Base-by-base conservation (phyloP, 1,140 invertebrate species). In the Globodera ellingtonae region DNA sequence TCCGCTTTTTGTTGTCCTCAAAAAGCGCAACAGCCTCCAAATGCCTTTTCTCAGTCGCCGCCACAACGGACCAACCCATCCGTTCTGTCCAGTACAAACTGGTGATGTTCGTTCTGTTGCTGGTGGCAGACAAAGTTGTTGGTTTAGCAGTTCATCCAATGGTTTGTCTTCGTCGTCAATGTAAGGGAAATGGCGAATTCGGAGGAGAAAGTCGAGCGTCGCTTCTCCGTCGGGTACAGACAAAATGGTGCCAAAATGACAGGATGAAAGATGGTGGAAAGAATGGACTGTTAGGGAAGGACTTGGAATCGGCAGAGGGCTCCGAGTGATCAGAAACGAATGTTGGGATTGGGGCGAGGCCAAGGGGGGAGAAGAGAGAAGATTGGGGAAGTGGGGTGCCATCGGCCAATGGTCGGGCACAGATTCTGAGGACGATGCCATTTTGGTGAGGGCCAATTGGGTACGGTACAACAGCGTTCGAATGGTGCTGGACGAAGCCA, bases 111-210 rank as follows among this genome's bases (percentile, higher is more conserved):
- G 24, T 47, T 70, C 9, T 24, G 21, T 21, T 70, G 35, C 67
- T 47, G 35, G 24, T 44, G 21, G 24, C 21, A 47, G 6, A 10
- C 13, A 15, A 13, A 65, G 3, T 65, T 35, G n/a, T 10, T 6
- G 21, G 5, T 47, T 44, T 35, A 4, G 56, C 4, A 13, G 4
- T 15, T 15, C 56, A 0, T 62, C 15, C 13, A 18, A 62, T 35
- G 35, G 35, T 35, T 35, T 35, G 18, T 15, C 18, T 62, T 62
- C 46, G 67, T 77, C 78, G 79, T 80, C 79, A 56, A 80, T 80
- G 79, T 79, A 80, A 6, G 79, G 79, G 35, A 80, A 83, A 46
- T 48, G 47, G 35, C 81, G 35, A 56, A 59, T 83, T 52, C 65
- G 52, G 15, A 35, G 46, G n/a, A 80, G 48, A 35, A 70, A 70